phyloP scores from a whole-genome alignment of 2,113 vertebrate species.

The Phalacrocorax pelagicus region DNA sequence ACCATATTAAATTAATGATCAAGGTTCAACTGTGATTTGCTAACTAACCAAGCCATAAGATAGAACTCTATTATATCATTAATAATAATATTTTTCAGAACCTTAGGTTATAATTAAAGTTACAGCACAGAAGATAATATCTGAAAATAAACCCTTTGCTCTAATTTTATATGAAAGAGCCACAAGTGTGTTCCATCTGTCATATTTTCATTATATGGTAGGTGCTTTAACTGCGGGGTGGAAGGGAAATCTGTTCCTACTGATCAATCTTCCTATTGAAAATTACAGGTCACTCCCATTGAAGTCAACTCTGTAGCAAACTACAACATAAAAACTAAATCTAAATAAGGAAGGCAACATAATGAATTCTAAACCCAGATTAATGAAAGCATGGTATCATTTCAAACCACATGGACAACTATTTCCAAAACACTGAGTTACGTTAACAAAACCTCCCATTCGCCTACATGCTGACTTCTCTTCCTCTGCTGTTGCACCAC shows the following conservation, averaged over 20 bases:
- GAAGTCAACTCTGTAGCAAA: neutral
- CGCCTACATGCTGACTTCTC: neutral
- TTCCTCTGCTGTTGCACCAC: neutral
- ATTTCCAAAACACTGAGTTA: neutral
- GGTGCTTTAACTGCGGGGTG: neutral
- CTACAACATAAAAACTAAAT: neutral
- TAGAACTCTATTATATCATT: neutral
- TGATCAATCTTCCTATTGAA: neutral
- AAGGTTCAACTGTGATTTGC: neutral
- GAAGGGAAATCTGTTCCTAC: neutral
- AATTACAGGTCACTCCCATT: neutral
- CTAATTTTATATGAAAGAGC: neutral
- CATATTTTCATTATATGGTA: neutral
- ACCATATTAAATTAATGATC: neutral
- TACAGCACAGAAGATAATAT: neutral
- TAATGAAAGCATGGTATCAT: neutral
- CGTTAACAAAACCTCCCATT: neutral
- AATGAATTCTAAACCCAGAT: neutral
- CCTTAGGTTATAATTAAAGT: neutral
- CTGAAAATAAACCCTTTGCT: neutral
- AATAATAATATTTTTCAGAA: neutral
- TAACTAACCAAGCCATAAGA: neutral
- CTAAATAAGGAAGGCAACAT: neutral
- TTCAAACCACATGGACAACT: neutral
- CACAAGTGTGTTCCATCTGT: neutral